Conservation (phyloP, 2,797 vertebrate species). For the Clamator glandarius region DNA sequence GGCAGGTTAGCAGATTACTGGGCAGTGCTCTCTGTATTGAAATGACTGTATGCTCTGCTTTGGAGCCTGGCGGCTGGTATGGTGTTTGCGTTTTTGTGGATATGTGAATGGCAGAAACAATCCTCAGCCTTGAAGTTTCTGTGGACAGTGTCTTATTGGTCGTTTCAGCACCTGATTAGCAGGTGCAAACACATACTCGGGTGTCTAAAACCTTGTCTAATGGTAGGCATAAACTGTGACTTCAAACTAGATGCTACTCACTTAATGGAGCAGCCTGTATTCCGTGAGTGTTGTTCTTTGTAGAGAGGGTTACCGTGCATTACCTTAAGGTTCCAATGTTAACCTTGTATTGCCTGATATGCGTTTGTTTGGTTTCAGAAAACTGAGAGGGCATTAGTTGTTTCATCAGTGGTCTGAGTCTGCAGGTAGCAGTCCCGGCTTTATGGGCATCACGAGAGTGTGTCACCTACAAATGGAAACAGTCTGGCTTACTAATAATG, state of each 20-base stretch:
- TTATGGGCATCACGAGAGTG: neutral
- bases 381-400: neutral
- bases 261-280: neutral
- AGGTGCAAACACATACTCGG: neutral
- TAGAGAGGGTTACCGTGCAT: neutral
- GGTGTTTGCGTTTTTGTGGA: neutral
- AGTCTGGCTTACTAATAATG: neutral
- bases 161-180: neutral
- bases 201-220: neutral
- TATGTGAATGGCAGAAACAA: neutral
- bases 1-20: neutral
- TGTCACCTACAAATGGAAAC: neutral
- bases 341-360: neutral
- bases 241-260: neutral
- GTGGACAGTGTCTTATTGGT: neutral
- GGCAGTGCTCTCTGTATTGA: neutral
- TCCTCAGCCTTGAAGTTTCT: neutral
- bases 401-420: neutral
- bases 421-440: neutral
- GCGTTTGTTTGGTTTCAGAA: neutral
- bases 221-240: neutral
- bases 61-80: neutral
- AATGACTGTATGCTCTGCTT: neutral
- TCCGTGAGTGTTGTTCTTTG: neutral
- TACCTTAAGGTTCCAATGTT: neutral